Percentiles rank a stretch among this genome's conserved stretches.
Conservation (phyloP, 2,113 vertebrate genomes). For the Fregata magnificens region DNA sequence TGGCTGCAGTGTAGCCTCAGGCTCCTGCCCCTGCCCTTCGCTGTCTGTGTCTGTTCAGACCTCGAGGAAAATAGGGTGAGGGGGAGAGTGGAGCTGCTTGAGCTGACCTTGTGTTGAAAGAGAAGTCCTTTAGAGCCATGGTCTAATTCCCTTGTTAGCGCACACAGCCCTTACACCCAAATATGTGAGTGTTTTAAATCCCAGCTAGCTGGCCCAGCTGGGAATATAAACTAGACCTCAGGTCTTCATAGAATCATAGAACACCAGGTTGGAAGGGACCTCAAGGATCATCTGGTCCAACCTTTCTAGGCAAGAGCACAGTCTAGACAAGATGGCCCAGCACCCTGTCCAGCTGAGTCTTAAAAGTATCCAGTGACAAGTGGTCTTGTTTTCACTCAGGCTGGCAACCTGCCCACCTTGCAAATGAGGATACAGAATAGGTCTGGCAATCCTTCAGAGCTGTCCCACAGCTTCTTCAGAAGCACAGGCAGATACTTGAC, state of each 20-base stretch:
- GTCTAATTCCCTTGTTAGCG: neutral
- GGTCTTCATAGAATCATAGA: too few relatives aligned
- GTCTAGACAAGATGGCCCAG: too few relatives aligned
- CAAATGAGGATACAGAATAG: neutral
- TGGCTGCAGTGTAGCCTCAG: neutral
- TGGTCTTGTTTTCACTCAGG: conserved; percentile 23
- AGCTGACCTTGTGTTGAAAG: neutral
- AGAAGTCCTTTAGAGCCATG: neutral
- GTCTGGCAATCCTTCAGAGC: conserved; percentile 18
- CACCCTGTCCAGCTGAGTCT: too few relatives aligned
- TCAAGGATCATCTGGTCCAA: too few relatives aligned
- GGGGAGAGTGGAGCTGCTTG: neutral
- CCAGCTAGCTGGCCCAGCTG: neutral
- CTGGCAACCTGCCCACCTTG: neutral
- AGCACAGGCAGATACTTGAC: neutral
- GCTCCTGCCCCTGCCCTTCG: neutral
- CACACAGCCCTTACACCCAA: neutral
- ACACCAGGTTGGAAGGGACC: too few relatives aligned
- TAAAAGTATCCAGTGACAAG: too few relatives aligned
- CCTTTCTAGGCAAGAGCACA: too few relatives aligned
- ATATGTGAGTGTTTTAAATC: conserved; percentile 13
- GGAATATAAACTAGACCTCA: conserved; percentile 26
- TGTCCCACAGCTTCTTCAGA: neutral
- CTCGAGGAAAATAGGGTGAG: accelerated
- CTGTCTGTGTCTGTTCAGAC: neutral